Base-by-base conservation (phyloP, 2,797 vertebrate species). In the Oreortyx pictus region DNA sequence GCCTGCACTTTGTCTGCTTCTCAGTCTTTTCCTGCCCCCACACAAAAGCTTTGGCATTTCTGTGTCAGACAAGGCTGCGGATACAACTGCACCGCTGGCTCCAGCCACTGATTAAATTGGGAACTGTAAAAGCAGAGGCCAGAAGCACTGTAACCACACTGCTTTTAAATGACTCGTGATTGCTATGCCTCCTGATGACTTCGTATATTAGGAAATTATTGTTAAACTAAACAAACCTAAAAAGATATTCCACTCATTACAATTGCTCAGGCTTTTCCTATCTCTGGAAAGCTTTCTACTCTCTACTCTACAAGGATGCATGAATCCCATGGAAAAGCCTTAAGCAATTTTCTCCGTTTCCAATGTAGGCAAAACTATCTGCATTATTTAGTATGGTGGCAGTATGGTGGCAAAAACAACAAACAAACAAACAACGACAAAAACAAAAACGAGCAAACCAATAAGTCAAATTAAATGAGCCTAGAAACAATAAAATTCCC, bases 1-100 rank as follows among this genome's bases (percentile, higher is more conserved):
- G 94, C 82, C 97, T 98, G 98, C 94, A 92, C 90, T 97, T 96
- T 89, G 94, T 98, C 98, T 97, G 81, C 95, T 73, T 57, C 89
- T 93, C 67, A 84, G 94, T 73, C 44, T 93, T 24, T 85, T 88
- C 87, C 91, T 59, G 33, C 41, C 89, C 68, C 59, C 47, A 56
- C 29, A 46, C 90, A 82, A 47, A 86, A 92, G 91, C 88, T 85
- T 59, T 22, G 80, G 95, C 57, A 35, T 67, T 95, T 96, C 75
- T 84, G 89, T 78, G 89, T 77, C 95, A 84, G 92, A 89, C 85
- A 68, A 95, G 88, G 94, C 94, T 67, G 12, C 3, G 33, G 86
- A 95, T 92, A 37, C 46, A 62, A 29, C 52, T 22, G 90, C 96
- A 95, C n/a, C 47, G 5, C 92, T 79, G 94, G 95, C 96, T 95